Evolutionary conservation across 2,888 invertebrate species (phyloP), one percentile per base, ranked within the genome.

Genomic region (Zonitis immaculata): DNA sequence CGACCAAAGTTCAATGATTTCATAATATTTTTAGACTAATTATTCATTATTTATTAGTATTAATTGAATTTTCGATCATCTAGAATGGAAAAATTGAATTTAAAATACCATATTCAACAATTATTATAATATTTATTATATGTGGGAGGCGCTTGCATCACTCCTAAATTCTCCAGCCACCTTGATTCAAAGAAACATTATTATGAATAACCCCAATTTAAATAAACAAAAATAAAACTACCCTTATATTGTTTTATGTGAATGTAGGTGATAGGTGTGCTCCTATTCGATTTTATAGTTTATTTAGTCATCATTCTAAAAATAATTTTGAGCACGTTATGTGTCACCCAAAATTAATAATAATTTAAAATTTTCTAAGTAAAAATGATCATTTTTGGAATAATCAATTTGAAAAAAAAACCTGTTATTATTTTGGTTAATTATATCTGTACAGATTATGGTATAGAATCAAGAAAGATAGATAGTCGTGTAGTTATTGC

Each of bases 141-240:
- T 42, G 56, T 56, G 56, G 56, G 56, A 48, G 55, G 49, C 51
- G 55, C 51, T 49, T 56, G 52, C 52, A 49, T 49, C 45, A 52
- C 25, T 51, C 47, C 26, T 42, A 27, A 32, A 22, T 47, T 44
- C 28, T 44, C 35, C 5, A 35, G 35, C 35, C 18, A 16, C 18
- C 35, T 48, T 48, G 39, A 22, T 44, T 49, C 12, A 35, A 47
- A 52, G 20, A 32, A 43, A 39, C 44, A 14, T 35, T 30, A 20
- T 12, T 22, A 22, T 22, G 5, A 4, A 14, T 42, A 42, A 12
- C 16, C 39, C 32, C 14, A n/a, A 35, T 42, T 43, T 26, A n/a
- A n/a, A n/a, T n/a, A n/a, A n/a, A n/a, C 11, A 52, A n/a, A 27
- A 35, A n/a, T n/a, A n/a, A 39, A 11, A 43, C 46, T 43, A 50